Conservation (phyloP, 92 coral and sea anemone genomes). For the Nematostella vectensis region DNA sequence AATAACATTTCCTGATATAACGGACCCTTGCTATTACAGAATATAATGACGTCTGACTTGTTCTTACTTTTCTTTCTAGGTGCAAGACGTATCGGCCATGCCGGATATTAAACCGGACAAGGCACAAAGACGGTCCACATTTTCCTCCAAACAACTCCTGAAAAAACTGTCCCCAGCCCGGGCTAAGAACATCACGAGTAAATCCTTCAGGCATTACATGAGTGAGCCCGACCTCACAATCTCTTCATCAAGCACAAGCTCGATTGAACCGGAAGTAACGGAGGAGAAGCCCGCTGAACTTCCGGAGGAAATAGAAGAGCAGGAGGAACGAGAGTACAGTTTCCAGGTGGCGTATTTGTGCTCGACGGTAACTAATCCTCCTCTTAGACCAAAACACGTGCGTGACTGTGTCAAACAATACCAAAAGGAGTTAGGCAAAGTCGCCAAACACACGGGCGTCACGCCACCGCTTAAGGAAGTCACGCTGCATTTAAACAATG, state of each 20-base stretch:
- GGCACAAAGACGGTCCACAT: neutral
- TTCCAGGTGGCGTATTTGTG: conserved; percentile 70
- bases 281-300: conserved; percentile 21
- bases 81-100: neutral
- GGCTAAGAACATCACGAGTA: conserved; percentile 4
- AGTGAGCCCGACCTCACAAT: conserved; percentile 21
- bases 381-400: conserved; percentile 80
- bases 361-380: conserved; percentile 90
- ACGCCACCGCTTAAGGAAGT: conserved; percentile 54
- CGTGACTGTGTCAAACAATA: conserved; percentile 86
- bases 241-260: conserved; percentile 5
- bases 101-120: neutral
- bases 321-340: conserved; percentile 55
- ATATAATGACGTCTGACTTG: too few relatives aligned
- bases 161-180: conserved; percentile 23
- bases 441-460: conserved; percentile 48
- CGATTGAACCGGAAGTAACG: conserved; percentile 5
- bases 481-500: conserved; percentile 39
- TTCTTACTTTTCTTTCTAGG: neutral
- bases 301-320: conserved; percentile 52
- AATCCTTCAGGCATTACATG: conserved; percentile 23
- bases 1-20: too few relatives aligned
- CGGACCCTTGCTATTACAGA: too few relatives aligned
- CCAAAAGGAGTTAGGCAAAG: conserved; percentile 63
- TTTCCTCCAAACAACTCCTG: conserved; percentile 2